These are phyloP conservation scores for Ageneiosus marmoratus DNA, from an alignment of 2,113 vertebrate genomes.

Conservation along the genomic window DNA sequence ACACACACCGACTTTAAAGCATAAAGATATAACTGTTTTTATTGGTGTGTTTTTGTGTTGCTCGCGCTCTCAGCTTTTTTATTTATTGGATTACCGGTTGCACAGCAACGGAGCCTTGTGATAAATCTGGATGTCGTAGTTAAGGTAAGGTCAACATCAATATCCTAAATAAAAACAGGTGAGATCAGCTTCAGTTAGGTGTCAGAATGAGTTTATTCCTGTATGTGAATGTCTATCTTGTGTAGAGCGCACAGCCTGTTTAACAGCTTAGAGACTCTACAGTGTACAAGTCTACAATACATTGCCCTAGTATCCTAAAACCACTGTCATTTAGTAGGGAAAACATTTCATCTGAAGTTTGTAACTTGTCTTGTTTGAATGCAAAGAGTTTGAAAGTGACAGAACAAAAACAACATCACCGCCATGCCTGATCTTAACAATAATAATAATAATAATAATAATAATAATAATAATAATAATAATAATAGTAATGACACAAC, in stretches of 20 bases:
- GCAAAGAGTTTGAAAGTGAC: neutral
- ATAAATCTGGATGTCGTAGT: slow-evolving; percentile 78
- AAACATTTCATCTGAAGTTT: slow-evolving; percentile 7
- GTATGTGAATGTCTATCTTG: neutral
- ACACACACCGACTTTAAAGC: slow-evolving; percentile 20
- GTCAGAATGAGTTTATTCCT: neutral
- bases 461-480: too few species aligned
- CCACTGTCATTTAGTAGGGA: too few species aligned
- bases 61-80: neutral
- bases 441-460: too few species aligned
- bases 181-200: neutral
- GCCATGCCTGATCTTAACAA: too few species aligned
- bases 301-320: neutral
- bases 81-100: slow-evolving; percentile 69
- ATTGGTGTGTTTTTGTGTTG: neutral
- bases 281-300: too few species aligned
- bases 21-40: neutral
- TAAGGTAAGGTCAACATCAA: slow-evolving; percentile 69
- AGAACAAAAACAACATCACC: neutral
- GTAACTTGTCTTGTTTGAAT: neutral
- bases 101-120: slow-evolving; percentile 76
- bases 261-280: too few species aligned
- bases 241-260: neutral
- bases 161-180: neutral
- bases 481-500: neutral